phyloP scores from a whole-genome alignment of 2,888 invertebrate species.

The Ischnus inquisitorius region DNA sequence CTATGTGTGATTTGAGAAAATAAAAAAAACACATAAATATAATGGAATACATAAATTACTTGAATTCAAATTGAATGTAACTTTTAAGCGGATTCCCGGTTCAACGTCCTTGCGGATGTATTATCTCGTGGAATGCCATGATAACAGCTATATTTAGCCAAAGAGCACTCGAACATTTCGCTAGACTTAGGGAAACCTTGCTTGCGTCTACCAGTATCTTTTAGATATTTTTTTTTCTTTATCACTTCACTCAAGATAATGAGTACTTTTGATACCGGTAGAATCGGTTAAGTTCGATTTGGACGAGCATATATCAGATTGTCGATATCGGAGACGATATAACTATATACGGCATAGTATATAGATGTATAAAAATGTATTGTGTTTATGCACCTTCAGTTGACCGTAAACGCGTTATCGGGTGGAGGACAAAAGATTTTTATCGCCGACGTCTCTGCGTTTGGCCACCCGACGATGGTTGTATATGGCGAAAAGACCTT shows the following conservation, averaged over 20 bases:
- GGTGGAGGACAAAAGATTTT: neutral
- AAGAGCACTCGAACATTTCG: slow-evolving; percentile 30
- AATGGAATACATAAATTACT: no score
- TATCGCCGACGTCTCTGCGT: neutral
- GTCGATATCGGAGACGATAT: neutral
- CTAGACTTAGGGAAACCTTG: neutral
- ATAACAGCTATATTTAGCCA: slow-evolving; percentile 13
- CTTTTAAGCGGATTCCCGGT: neutral
- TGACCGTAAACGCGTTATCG: slow-evolving; percentile 8
- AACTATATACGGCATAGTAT: neutral
- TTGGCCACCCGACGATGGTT: neutral
- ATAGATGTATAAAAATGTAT: neutral
- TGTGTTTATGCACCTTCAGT: neutral
- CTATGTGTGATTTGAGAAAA: no score
- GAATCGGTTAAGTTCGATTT: slow-evolving; percentile 18
- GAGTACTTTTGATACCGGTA: neutral
- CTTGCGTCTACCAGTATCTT: neutral
- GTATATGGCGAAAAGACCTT: neutral
- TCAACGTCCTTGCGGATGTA: slow-evolving; percentile 6
- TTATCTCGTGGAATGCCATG: neutral
- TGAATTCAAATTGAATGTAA: no score
- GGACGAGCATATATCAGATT: slow-evolving; percentile 16
- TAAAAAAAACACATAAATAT: no score
- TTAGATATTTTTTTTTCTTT: neutral
- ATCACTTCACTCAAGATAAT: neutral